Evolutionary conservation across 2,888 invertebrate species (phyloP).

Genomic region (Mesoligia furuncula): DNA sequence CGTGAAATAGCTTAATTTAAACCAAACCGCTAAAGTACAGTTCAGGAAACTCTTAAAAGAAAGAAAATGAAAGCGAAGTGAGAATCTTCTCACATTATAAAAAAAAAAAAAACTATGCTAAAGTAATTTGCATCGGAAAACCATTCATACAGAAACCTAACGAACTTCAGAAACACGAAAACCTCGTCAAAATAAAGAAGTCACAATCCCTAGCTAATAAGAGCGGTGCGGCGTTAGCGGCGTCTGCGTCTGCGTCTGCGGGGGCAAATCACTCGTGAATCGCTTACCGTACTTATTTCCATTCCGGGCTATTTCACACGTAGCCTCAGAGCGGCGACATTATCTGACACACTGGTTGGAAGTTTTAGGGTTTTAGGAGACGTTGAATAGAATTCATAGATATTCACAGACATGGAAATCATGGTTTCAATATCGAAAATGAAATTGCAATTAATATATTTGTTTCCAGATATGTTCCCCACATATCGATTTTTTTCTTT

Average conservation of each 20-base stretch:
- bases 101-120: constrained; percentile 26
- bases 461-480: too few relatives aligned
- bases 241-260: constrained; percentile 58
- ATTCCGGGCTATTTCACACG: constrained; percentile 76
- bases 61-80: neutral
- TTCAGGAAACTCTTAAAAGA: neutral
- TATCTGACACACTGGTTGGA: constrained; percentile 62
- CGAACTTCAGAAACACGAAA: constrained; percentile 42
- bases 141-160: constrained; percentile 23
- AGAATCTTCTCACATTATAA: constrained; percentile 33
- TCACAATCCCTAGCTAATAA: constrained; percentile 61
- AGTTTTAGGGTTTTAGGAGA: constrained; percentile 2
- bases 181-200: constrained; percentile 59
- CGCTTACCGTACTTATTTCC: constrained; percentile 75
- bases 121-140: constrained; percentile 53
- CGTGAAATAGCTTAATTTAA: neutral
- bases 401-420: neutral
- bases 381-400: neutral
- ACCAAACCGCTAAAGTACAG: neutral
- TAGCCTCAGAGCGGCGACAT: constrained; percentile 60
- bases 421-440: neutral
- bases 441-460: neutral
- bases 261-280: constrained; percentile 74
- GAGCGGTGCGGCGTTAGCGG: constrained; percentile 53
- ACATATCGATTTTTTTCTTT: neutral